phyloP scores from a whole-genome alignment of 2,888 invertebrate species.

The Chironomus riparius region DNA sequence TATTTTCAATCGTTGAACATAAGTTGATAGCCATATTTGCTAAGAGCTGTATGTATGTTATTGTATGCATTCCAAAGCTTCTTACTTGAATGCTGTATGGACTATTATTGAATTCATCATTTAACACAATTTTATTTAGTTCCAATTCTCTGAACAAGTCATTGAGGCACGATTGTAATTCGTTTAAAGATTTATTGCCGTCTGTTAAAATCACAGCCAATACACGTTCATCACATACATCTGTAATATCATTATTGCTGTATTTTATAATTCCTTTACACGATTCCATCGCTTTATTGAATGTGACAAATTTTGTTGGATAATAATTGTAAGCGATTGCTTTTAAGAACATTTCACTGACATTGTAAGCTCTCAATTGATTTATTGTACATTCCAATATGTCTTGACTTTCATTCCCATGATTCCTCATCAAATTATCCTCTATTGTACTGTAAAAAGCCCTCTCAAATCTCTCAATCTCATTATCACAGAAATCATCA shows the following conservation, averaged over 20 bases:
- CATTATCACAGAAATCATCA: neutral
- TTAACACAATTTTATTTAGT: neutral
- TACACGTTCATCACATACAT: neutral
- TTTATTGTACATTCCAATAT: neutral
- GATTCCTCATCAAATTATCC: neutral
- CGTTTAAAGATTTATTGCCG: neutral
- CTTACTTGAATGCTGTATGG: neutral
- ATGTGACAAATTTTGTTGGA: neutral
- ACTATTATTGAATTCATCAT: neutral
- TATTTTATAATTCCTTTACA: neutral
- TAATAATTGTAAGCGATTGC: neutral
- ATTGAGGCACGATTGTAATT: neutral
- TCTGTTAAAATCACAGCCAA: neutral
- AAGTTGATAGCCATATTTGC: neutral
- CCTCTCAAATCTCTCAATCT: neutral
- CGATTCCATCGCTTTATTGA: neutral
- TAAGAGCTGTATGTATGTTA: neutral
- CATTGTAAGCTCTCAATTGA: neutral
- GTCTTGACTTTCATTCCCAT: too few species aligned
- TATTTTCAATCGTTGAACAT: neutral
- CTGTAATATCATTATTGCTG: neutral
- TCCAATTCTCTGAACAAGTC: neutral
- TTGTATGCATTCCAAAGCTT: neutral
- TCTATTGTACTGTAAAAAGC: neutral
- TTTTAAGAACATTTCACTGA: neutral